Evolutionary conservation across 1,140 invertebrate genomes (phyloP).

Genomic region (Asobara japonica): DNA sequence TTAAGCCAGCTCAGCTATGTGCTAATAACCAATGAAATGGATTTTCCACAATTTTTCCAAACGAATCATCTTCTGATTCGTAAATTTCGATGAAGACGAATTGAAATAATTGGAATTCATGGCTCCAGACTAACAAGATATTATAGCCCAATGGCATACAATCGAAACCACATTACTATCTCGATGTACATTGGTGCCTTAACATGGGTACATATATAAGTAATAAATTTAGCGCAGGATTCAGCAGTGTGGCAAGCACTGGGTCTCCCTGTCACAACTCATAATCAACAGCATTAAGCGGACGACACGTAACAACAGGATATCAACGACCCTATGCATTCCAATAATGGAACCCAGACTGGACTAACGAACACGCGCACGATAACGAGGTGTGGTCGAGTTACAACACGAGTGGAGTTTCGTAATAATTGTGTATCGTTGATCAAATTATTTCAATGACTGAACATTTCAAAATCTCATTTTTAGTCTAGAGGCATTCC

Average conservation of each 20-base stretch:
- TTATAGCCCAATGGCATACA: background rate
- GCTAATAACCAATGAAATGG: no score
- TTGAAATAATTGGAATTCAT: background rate
- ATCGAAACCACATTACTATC: conserved; percentile 4
- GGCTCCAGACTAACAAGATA: background rate
- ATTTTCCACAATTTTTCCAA: no score
- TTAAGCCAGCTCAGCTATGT: no score
- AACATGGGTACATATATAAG: conserved; percentile 34
- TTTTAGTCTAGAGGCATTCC: background rate
- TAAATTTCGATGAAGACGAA: background rate
- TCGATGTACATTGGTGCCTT: conserved; percentile 26
- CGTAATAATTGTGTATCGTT: background rate
- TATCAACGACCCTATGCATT: conserved; percentile 33
- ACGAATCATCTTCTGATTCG: background rate
- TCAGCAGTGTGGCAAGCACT: conserved; percentile 20
- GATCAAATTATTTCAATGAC: background rate
- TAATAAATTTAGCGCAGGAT: conserved; percentile 33
- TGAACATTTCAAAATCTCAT: background rate
- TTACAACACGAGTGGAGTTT: background rate
- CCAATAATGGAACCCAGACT: conserved; percentile 31
- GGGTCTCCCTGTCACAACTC: conserved; percentile 32
- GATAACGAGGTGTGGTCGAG: conserved; percentile 26
- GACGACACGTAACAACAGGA: conserved; percentile 34
- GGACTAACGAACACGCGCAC: conserved; percentile 33
- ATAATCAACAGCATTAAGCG: conserved; percentile 36